Evolutionary conservation across 1,140 invertebrate species (phyloP).

Genomic region (Agrypnia vestita): DNA sequence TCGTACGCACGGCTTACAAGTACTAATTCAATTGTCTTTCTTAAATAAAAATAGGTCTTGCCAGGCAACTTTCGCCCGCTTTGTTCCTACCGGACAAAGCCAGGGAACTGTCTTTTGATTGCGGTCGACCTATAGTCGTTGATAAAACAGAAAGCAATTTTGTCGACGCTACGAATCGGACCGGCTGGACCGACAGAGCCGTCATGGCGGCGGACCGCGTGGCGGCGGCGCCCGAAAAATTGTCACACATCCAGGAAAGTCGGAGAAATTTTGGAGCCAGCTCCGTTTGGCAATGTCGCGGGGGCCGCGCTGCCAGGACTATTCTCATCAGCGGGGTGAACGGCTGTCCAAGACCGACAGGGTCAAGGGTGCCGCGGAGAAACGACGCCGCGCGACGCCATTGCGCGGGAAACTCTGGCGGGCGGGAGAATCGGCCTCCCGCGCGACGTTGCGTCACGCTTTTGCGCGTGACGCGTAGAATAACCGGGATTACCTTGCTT

Average conservation of each 20-base stretch:
- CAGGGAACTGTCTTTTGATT: too few species aligned
- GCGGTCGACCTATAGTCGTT: too few species aligned
- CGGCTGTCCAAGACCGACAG: constrained; percentile 33
- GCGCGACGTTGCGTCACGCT: too few species aligned
- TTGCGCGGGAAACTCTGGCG: not conserved
- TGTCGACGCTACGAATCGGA: not conserved
- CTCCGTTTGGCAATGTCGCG: constrained; percentile 54
- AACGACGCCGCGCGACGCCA: not conserved
- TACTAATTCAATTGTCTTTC: too few species aligned
- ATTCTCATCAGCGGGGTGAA: constrained; percentile 53
- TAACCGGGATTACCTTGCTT: too few species aligned
- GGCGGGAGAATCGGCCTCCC: too few species aligned
- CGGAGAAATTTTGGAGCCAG: constrained; percentile 56
- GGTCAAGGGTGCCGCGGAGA: constrained; percentile 48
- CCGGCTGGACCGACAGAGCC: not conserved
- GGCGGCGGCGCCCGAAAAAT: constrained; percentile 43
- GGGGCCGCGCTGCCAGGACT: constrained; percentile 55
- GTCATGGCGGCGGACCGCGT: not conserved
- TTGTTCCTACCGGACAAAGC: too few species aligned
- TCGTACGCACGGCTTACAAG: too few species aligned
- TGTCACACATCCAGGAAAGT: constrained; percentile 56
- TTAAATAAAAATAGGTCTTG: too few species aligned
- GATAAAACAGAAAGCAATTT: too few species aligned
- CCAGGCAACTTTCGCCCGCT: too few species aligned
- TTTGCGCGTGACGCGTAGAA: too few species aligned